Base-by-base conservation (phyloP, 37 sponge, comb jelly and placozoan species). In the Cladorhizidae sp. region DNA sequence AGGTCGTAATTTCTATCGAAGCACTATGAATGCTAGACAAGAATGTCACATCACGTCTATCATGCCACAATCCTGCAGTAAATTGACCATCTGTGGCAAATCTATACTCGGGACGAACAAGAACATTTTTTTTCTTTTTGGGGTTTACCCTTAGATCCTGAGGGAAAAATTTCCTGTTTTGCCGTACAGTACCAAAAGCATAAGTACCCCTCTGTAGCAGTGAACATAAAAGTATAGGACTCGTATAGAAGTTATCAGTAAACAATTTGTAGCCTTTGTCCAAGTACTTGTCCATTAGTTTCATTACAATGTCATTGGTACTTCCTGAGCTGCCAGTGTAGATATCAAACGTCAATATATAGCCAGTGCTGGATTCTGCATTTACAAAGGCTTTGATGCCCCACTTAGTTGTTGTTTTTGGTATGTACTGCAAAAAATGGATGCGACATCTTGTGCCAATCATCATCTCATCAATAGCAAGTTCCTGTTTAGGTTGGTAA, bases 361-460 rank as follows among this genome's bases (percentile, higher is more conserved):
- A 85, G 1, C 80, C 87, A 29, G 72, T 79, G 0, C 21, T 61
- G 1, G 75, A 11, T 9, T 69, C 87, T 37, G 79, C 39, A 57
- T 18, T 29, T 23, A 6, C n/a, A n/a, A n/a, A n/a, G n/a, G 59
- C 83, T 38, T 74, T 83, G n/a, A 84, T 33, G 28, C 86, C 73
- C 72, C 72, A 71, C 25, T 78, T 77, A 21, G 55, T 59, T 26
- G 86, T 78, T 71, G 70, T 85, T 2, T 85, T 22, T 0, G 79
- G 86, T 26, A 85, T 70, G 52, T 78, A 85, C 35, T 85, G 86
- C 3, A 65, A 38, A 17, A 79, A 79, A 12, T n/a, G n/a, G n/a
- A n/a, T n/a, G n/a, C n/a, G n/a, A n/a, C n/a, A n/a, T n/a, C n/a
- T n/a, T n/a, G n/a, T n/a, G n/a, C n/a, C n/a, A n/a, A n/a, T n/a